Evolutionary conservation across 2,113 vertebrate genomes (phyloP), one percentile per base, ranked within the genome.

Genomic region (Phylloscopus trochilus): DNA sequence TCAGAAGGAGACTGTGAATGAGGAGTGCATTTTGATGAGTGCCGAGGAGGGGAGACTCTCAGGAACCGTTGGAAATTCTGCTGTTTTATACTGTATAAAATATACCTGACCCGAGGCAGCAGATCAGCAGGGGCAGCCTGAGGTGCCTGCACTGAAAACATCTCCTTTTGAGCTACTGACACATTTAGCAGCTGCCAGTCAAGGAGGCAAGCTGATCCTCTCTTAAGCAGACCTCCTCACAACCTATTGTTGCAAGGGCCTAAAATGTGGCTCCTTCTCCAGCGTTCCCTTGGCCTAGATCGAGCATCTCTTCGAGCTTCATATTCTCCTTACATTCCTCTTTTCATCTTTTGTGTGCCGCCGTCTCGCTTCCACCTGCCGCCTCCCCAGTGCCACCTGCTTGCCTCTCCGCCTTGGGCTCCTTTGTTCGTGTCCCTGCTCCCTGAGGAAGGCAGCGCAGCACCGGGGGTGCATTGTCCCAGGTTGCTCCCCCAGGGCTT

Each of bases 1-100:
- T 56, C 2, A 2, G 90, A 56, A 72, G 90, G 52, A 94, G 93
- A 7, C 79, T 85, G 81, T 56, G 92, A 78, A 90, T 89, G 95
- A 94, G 80, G 77, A 89, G 64, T n/a, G 88, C 92, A 92, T 96
- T 90, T 63, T 96, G 93, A 88, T 96, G 88, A 90, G 88, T 88
- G 92, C 76, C 4, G 74, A 55, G 94, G 59, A 95, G 88, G 83
- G 49, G 39, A 83, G 85, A 58, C 59, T 74, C 93, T 88, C 87
- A 78, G 92, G 55, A 75, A 51, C 75, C 21, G 85, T 1, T 67
- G 85, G 83, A 93, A 89, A 88, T 60, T 90, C 90, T 77, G 47
- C 94, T 90, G 6, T 30, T 93, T 91, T 63, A 33, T 11, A 64
- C 83, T 9, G 73, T 72, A 37, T 86, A 78, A 89, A 73, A 90